A percentile compares a stretch with the other conserved stretches of the same genome.
Conservation (phyloP, 2,888 invertebrate species). For the Lutraria lutraria region DNA sequence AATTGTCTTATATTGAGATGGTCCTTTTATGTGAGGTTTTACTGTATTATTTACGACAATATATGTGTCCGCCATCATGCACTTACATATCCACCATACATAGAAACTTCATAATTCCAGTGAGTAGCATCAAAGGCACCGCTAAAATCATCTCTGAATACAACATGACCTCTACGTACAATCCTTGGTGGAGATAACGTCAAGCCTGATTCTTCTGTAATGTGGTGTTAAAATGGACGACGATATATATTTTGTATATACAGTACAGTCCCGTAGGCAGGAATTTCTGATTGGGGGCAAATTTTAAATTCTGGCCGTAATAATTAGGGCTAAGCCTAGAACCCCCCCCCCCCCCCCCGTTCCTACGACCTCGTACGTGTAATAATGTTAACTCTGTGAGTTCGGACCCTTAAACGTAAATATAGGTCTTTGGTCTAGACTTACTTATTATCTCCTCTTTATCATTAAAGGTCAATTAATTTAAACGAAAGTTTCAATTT, state of each 20-base stretch:
- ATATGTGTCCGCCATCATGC: background rate
- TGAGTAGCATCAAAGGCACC: conserved; percentile 52
- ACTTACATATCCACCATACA: conserved; percentile 76
- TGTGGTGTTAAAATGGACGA: background rate
- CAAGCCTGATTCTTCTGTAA: conserved; percentile 13
- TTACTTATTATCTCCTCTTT: no score
- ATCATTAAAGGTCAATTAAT: background rate
- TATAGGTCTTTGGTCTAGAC: background rate
- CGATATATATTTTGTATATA: background rate
- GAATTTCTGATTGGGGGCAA: background rate
- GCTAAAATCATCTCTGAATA: conserved; percentile 72
- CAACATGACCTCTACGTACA: conserved; percentile 22
- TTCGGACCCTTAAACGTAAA: no score
- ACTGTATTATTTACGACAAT: no score
- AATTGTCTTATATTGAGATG: no score
- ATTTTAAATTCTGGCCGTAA: background rate
- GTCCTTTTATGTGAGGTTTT: no score
- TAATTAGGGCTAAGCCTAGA: background rate
- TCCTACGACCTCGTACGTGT: no score
- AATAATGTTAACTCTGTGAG: no score
- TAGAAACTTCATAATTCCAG: conserved; percentile 75
- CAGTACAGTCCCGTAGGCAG: background rate
- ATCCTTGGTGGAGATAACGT: conserved; percentile 4
- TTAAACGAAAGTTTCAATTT: no score
- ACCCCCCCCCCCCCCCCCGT: no score